Percentiles rank a stretch among this genome's conserved stretches.
Conservation (phyloP, 1,140 invertebrate genomes). For the Tetragnatha versicolor region DNA sequence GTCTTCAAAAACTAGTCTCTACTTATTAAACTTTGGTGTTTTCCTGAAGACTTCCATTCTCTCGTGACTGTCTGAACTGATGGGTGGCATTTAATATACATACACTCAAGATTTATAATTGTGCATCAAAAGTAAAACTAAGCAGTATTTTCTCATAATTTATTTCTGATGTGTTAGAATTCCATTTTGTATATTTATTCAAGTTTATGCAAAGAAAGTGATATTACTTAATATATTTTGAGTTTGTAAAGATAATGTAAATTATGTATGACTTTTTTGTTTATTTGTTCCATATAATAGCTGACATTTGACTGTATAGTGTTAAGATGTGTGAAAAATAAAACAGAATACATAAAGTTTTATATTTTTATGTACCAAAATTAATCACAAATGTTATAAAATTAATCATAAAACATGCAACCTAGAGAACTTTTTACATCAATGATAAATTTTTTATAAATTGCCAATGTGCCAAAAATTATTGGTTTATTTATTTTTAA, state of each 20-base stretch:
- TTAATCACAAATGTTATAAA: background rate
- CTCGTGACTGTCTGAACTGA: constrained; percentile 16
- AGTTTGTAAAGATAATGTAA: constrained; percentile 47
- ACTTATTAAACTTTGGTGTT: background rate
- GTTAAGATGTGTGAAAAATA: constrained; percentile 19
- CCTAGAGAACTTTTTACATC: too few species aligned
- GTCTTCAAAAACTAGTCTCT: constrained; percentile 16
- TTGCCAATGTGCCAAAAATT: background rate
- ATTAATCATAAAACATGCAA: background rate
- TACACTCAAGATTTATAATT: constrained; percentile 9
- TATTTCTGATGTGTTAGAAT: constrained; percentile 43
- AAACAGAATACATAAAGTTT: constrained; percentile 5
- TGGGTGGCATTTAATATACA: constrained; percentile 1
- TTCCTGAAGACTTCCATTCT: background rate
- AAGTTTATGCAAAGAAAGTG: constrained; percentile 42
- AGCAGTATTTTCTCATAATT: constrained; percentile 44
- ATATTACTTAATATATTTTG: constrained; percentile 44
- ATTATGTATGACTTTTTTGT: constrained; percentile 31
- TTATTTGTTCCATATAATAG: constrained; percentile 21
- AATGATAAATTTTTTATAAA: background rate
- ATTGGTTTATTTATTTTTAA: background rate
- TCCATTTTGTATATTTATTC: constrained; percentile 51
- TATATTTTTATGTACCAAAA: too few species aligned
- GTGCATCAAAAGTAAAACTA: constrained; percentile 5
- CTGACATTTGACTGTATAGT: constrained; percentile 41